Evolutionary conservation across 2,113 vertebrate genomes (phyloP), one percentile per base, ranked within the genome.

Genomic region (Cynocephalus volans): DNA sequence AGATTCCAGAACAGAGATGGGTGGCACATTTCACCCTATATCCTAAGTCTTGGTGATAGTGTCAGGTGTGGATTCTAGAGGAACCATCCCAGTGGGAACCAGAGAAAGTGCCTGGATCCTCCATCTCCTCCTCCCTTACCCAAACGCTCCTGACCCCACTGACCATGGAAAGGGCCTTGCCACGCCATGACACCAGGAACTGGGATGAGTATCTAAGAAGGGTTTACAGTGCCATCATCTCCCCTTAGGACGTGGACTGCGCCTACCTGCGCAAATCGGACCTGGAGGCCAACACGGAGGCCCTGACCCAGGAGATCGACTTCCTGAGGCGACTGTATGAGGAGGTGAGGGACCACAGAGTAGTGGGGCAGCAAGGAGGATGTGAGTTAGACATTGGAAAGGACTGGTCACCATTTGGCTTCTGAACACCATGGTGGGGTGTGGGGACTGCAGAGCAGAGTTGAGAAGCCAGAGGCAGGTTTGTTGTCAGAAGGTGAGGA

Each of bases 241-340:
- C 60, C n/a, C 58, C 70, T 82, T 77, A 99, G 99, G 99, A 99
- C 41, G 99, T 99, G 50, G 99, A 99, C 97, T 98, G 97, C 4
- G 98, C 99, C 89, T 99, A 98, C 98, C 98, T 99, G 98, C 99
- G 97, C 98, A 99, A 99, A 96, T 98, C 99, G 67, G 99, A 99
- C 97, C 98, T 99, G 96, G 99, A 99, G 90, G 99, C 99, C 97
- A 99, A 98, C 56, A 98, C 97, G 13, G 99, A 99, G 93, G 98
- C 98, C 0, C 98, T 99, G 97, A 99, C 98, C 0, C 99, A 99
- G 96, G 99, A 99, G 97, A 99, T 99, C 52, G 99, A 99, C 98
- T 99, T 99, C 99, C 98, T 99, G 98, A 98, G 99, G 95, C 88
- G 97, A 5, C 93, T 99, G 86, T 99, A 99, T 1, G 99, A 99